A percentile compares a stretch with the other conserved stretches of the same genome.
phyloP scores from a whole-genome alignment of 2,797 vertebrate genomes.

The Intellagama lesueurii region DNA sequence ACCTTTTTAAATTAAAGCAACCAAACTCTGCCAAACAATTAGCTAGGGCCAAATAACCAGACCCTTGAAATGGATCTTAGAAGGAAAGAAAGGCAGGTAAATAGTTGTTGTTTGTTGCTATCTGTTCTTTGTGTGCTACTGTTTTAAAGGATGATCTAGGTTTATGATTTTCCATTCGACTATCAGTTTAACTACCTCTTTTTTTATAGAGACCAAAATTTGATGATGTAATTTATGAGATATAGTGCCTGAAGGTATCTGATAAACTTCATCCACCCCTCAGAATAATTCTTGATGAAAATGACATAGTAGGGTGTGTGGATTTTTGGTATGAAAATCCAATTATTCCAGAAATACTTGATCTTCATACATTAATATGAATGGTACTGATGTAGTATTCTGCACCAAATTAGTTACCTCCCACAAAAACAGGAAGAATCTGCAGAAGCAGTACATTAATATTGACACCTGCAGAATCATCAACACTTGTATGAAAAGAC shows the following conservation, averaged over 20 bases:
- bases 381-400: neutral
- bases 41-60: neutral
- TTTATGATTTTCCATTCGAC: neutral
- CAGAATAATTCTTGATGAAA: neutral
- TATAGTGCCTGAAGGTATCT: neutral
- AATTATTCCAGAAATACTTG: neutral
- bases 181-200: neutral
- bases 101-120: neutral
- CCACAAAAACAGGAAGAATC: neutral
- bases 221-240: neutral
- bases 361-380: neutral
- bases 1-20: neutral
- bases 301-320: neutral
- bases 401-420: neutral
- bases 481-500: too few species aligned
- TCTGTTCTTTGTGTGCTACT: too few species aligned
- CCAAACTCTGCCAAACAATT: neutral
- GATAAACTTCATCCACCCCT: neutral
- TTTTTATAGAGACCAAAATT: neutral
- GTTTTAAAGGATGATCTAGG: neutral
- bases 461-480: neutral
- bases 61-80: neutral
- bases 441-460: conserved; percentile 5
- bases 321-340: neutral
- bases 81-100: conserved; percentile 1